Percentiles rank a stretch among this genome's conserved stretches.
phyloP scores from a whole-genome alignment of 2,113 vertebrate genomes.

The Pogona vitticeps region DNA sequence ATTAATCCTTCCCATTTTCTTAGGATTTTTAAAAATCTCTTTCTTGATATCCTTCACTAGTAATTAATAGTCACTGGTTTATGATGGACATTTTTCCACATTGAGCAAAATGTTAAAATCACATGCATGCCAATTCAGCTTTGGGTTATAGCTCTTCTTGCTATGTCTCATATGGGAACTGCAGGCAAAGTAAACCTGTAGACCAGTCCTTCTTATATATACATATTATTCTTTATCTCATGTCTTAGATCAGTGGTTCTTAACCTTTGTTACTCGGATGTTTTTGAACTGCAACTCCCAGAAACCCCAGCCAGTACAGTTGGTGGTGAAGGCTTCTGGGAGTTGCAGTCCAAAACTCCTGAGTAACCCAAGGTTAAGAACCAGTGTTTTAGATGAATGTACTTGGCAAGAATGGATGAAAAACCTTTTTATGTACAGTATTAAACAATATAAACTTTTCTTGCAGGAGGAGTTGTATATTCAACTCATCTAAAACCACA shows the following conservation, averaged over 20 bases:
- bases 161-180: not conserved
- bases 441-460: not conserved
- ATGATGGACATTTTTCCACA: not conserved
- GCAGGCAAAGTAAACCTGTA: not conserved
- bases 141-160: not conserved
- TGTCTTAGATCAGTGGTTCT: no score
- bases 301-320: no score
- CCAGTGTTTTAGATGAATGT: not conserved
- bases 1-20: conserved; percentile 43
- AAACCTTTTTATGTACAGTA: not conserved
- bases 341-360: no score
- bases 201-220: not conserved
- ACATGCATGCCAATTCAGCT: not conserved
- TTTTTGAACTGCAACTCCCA: no score
- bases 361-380: no score
- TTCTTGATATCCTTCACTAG: conserved; percentile 23
- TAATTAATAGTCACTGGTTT: conserved; percentile 20
- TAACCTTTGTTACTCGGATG: no score
- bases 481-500: no score
- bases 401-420: not conserved
- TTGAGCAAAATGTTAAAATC: not conserved
- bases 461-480: conserved; percentile 15
- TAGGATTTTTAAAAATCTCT: conserved; percentile 33
- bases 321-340: no score
- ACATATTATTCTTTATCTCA: not conserved